Evolutionary conservation across 2,113 vertebrate species (phyloP).

Genomic region (Rhombomys opimus): DNA sequence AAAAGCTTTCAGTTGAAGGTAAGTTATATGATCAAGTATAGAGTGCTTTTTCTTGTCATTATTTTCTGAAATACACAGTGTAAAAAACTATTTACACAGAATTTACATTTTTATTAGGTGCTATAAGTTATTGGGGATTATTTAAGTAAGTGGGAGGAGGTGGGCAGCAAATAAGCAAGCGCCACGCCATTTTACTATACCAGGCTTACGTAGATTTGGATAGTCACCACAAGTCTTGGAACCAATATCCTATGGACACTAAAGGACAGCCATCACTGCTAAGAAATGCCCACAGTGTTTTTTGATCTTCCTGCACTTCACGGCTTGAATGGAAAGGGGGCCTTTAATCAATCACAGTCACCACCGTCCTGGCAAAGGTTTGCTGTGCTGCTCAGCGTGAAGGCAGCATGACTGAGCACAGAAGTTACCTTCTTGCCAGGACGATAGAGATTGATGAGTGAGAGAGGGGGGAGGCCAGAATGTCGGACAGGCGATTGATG

Average conservation of each 20-base stretch:
- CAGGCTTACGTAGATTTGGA: not conserved
- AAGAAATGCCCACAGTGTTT: not conserved
- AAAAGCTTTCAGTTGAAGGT: not conserved
- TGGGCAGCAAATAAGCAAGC: not conserved
- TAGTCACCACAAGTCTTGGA: not conserved
- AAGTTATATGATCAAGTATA: not conserved
- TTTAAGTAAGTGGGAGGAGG: not conserved
- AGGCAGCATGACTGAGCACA: not conserved
- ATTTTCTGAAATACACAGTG: not conserved
- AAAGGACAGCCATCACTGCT: not conserved
- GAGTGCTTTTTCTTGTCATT: not conserved
- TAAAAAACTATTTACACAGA: not conserved
- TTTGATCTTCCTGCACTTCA: not conserved
- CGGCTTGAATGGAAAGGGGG: not conserved
- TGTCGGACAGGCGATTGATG: not conserved
- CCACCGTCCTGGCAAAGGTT: not conserved
- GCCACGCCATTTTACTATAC: not conserved
- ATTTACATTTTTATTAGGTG: not conserved
- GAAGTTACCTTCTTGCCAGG: not conserved
- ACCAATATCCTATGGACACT: not conserved
- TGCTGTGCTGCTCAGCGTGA: not conserved
- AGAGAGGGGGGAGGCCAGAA: too few species aligned
- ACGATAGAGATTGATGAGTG: slow-evolving; percentile 60
- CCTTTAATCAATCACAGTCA: slow-evolving; percentile 7
- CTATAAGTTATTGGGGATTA: not conserved